A percentile compares a stretch with the other conserved stretches of the same genome.
Evolutionary conservation across 2,113 vertebrate species (phyloP).

Genomic region (Ceyx melanurus): DNA sequence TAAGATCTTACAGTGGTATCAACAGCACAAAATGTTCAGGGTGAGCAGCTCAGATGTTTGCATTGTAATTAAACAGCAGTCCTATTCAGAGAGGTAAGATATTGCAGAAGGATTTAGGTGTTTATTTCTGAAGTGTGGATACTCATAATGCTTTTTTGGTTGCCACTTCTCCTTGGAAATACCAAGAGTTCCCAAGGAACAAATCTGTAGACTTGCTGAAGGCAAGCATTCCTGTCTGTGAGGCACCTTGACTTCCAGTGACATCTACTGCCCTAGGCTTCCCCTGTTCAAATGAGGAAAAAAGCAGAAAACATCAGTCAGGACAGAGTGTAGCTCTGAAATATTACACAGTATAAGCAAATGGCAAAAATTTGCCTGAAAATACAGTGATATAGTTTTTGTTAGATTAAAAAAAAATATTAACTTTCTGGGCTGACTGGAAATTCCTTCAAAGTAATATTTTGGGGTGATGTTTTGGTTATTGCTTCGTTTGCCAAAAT

Average conservation of each 20-base stretch:
- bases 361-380: background rate
- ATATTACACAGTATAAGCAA: background rate
- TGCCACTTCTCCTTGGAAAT: slow-evolving; percentile 13
- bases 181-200: background rate
- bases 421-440: background rate
- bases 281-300: slow-evolving; percentile 22
- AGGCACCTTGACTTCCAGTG: slow-evolving; percentile 62
- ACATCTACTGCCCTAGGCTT: slow-evolving; percentile 58
- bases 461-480: background rate
- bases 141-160: background rate
- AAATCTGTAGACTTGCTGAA: slow-evolving; percentile 55
- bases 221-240: slow-evolving; percentile 48
- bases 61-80: background rate
- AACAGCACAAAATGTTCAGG: background rate
- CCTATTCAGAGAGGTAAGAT: background rate
- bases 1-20: background rate
- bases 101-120: background rate
- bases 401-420: background rate
- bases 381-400: background rate
- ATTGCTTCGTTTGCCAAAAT: background rate
- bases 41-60: background rate
- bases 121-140: slow-evolving; percentile 1
- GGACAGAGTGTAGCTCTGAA: slow-evolving; percentile 22
- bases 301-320: slow-evolving; percentile 40
- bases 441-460: background rate